Conservation (phyloP, 2,797 vertebrate genomes). For the Macroramphosus scolopax region DNA sequence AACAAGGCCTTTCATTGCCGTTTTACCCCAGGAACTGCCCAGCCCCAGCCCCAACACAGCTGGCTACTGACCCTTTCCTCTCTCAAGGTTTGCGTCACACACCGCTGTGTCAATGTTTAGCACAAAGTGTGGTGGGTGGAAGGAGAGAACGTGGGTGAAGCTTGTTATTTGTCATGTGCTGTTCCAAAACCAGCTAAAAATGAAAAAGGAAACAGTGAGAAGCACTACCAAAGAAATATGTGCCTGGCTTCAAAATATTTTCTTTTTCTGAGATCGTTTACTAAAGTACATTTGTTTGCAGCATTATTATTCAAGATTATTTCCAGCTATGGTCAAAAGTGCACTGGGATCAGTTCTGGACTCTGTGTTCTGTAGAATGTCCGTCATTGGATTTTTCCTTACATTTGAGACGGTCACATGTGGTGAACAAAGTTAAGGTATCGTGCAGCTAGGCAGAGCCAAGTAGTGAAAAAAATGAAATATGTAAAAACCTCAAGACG, state of each 20-base stretch:
- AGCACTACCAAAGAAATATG: slow-evolving; percentile 16
- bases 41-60: slow-evolving; percentile 61
- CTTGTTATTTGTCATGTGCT: slow-evolving; percentile 44
- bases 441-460: slow-evolving; percentile 15
- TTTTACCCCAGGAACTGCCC: slow-evolving; percentile 58
- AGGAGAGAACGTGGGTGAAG: slow-evolving; percentile 38
- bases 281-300: slow-evolving; percentile 17
- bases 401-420: no score
- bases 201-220: slow-evolving; percentile 37
- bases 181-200: slow-evolving; percentile 53
- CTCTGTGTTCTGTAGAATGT: slow-evolving; percentile 6
- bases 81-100: slow-evolving; percentile 55
- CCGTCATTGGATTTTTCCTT: slow-evolving; percentile 9
- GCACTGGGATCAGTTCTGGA: slow-evolving; percentile 3
- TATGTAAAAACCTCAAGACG: no score
- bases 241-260: slow-evolving; percentile 48
- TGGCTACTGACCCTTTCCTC: slow-evolving; percentile 57
- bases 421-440: slow-evolving; percentile 24
- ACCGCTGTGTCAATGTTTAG: slow-evolving; percentile 56
- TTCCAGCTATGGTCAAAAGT: slow-evolving; percentile 28
- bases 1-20: slow-evolving; percentile 71
- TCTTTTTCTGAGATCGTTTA: slow-evolving; percentile 37
- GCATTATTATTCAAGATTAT: slow-evolving; percentile 11
- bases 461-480: slow-evolving; percentile 47
- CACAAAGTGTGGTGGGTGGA: slow-evolving; percentile 38